A percentile compares a stretch with the other conserved stretches of the same genome.
Evolutionary conservation across 1,140 invertebrate species (phyloP).

Genomic region (Thaumatotibia leucotreta): DNA sequence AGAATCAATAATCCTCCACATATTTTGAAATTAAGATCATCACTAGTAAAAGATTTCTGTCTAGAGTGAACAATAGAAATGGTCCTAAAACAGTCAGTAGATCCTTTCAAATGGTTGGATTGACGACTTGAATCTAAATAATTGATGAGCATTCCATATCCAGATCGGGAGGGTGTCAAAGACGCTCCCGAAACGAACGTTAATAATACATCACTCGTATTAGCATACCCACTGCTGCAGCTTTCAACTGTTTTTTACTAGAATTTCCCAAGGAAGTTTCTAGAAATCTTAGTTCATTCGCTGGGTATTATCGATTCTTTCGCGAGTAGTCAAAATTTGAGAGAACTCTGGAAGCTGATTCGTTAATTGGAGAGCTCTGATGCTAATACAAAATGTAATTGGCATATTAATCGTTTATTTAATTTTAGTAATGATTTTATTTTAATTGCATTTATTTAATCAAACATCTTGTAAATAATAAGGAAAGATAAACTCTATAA

Average conservation of each 20-base stretch:
- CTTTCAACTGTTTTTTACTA: background rate
- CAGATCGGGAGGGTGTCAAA: background rate
- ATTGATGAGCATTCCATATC: constrained; percentile 2
- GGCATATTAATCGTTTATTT: background rate
- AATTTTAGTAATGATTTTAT: background rate
- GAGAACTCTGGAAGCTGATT: background rate
- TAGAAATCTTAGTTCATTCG: background rate
- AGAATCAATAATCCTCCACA: background rate
- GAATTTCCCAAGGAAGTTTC: background rate
- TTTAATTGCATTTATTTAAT: background rate
- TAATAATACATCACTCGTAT: constrained; percentile 3
- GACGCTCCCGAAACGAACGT: background rate
- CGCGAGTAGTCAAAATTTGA: background rate
- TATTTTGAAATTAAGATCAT: too few relatives aligned
- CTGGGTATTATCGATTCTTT: background rate
- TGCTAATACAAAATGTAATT: background rate
- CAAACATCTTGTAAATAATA: background rate
- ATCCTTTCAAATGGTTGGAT: background rate
- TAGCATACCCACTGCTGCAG: background rate
- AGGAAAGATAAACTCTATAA: too few relatives aligned
- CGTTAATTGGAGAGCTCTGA: background rate
- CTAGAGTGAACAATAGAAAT: background rate
- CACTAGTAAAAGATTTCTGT: too few relatives aligned
- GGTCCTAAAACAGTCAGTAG: background rate
- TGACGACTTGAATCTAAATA: constrained; percentile 9